Evolutionary conservation across 2,113 vertebrate genomes (phyloP).

Genomic region (Puffinus mauretanicus): DNA sequence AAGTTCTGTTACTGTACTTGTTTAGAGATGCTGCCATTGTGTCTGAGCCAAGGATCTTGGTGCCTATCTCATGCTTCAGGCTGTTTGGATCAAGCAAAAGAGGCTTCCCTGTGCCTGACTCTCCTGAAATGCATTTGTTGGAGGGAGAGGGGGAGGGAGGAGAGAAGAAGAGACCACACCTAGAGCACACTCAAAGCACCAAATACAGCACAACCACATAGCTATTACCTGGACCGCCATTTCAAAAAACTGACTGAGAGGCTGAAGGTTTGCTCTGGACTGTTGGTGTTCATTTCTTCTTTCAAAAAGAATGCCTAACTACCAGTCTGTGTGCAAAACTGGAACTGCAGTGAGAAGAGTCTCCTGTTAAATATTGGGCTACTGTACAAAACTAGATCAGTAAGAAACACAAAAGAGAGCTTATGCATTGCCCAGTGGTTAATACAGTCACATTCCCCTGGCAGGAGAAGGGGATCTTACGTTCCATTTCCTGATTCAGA

Average conservation of each 20-base stretch:
- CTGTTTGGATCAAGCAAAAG: not conserved
- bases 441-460: not conserved
- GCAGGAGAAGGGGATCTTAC: not conserved
- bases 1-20: not conserved
- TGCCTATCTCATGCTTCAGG: not conserved
- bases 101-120: not conserved
- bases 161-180: not conserved
- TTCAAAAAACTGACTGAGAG: not conserved
- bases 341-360: not conserved
- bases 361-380: not conserved
- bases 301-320: not conserved
- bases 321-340: not conserved
- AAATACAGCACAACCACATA: not conserved
- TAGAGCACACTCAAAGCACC: not conserved
- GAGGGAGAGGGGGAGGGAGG: not conserved
- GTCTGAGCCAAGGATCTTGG: not conserved
- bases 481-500: not conserved
- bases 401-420: not conserved
- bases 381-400: not conserved
- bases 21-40: not conserved
- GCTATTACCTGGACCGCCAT: rapidly evolving
- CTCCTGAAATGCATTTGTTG: not conserved
- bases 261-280: not conserved
- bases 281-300: not conserved
- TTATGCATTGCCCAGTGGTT: not conserved